phyloP scores from a whole-genome alignment of 2,113 vertebrate genomes.

The Rostratula benghalensis region DNA sequence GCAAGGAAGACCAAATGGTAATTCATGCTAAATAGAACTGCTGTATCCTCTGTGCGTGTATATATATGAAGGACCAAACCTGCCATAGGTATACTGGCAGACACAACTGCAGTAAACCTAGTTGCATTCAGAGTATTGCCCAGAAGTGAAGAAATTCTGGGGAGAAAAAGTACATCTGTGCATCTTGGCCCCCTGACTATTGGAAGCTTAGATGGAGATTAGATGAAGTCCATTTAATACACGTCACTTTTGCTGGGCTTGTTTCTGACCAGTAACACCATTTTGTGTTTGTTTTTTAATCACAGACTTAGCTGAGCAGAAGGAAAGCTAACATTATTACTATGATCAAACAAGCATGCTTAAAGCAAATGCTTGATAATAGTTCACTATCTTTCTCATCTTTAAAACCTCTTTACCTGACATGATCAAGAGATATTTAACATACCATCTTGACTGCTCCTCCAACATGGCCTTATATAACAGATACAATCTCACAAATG shows the following conservation, averaged over 20 bases:
- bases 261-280: not conserved
- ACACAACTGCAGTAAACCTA: not conserved
- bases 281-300: not conserved
- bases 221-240: not conserved
- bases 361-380: not conserved
- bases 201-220: not conserved
- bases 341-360: not conserved
- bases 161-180: accelerated
- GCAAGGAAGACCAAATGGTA: not conserved
- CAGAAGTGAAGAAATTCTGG: not conserved
- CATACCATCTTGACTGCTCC: not conserved
- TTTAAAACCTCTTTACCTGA: not conserved
- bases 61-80: not conserved
- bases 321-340: not conserved
- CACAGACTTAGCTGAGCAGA: not conserved
- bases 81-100: not conserved
- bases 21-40: not conserved
- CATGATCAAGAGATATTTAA: not conserved
- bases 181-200: not conserved
- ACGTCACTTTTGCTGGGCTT: not conserved
- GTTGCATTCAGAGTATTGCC: not conserved
- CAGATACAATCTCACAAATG: not conserved
- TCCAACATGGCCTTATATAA: not conserved
- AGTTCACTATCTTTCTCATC: not conserved
- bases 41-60: not conserved